Evolutionary conservation across 2,113 vertebrate genomes (phyloP), one percentile per base, ranked within the genome.

Genomic region (Suricata suricatta): DNA sequence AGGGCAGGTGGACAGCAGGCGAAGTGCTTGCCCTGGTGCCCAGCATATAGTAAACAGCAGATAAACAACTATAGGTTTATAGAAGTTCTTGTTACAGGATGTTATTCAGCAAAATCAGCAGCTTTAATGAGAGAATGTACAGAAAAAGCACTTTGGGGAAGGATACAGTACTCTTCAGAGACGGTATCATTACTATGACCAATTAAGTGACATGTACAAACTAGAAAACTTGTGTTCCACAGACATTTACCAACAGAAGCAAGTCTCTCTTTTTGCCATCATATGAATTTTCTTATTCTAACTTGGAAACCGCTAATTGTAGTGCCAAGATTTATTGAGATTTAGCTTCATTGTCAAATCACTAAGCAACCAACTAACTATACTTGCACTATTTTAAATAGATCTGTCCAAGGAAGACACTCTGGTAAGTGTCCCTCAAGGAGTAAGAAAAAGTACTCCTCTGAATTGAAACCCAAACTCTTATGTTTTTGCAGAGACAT

Each of bases 1-100:
- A 7, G 29, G 6, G 23, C 0, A 7, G 29, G 23, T 50, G 19
- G 52, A 12, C 15, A n/a, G 27, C 9, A 1, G 2, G 8, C 13
- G 3, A 33, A 7, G 3, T 17, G 23, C 38, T 41, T 33, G 12
- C 16, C 15, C 8, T 74, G 44, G 41, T 64, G n/a, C 52, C 11
- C 11, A 31, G n/a, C 25, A 47, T 5, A 6, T 6, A 68, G 31
- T 15, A 50, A 57, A 41, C 16, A 66, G 47, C 50, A 31, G 23
- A 13, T 54, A 52, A n/a, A 47, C 63, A 92, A 23, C 16, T 3
- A 4, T 29, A 19, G 21, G 41, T 25, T 10, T 23, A 77, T 9
- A 0, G 0, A 7, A n/a, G 33, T 1, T 3, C 69, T 89, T 69
- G 47, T 38, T 44, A 76, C 14, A 12, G 12, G 57, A 74, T 23